phyloP scores from a whole-genome alignment of 2,888 invertebrate species.

The Heliothis peltigera region DNA sequence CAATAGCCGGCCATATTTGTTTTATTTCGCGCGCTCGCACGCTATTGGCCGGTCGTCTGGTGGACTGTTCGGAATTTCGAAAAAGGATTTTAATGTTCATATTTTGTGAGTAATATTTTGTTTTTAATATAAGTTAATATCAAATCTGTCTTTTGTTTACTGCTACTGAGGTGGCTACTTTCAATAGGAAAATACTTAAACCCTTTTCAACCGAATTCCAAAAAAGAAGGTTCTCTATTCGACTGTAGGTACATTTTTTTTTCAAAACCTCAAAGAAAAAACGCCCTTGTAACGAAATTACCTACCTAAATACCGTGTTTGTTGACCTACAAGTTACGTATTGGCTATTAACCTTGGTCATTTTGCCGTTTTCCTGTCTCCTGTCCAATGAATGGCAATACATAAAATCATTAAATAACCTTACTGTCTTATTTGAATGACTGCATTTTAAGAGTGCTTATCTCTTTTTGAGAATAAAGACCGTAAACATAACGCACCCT shows the following conservation, averaged over 20 bases:
- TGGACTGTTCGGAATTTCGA: slow-evolving; percentile 21
- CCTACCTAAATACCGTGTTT: background rate
- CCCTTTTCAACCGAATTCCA: too few species aligned
- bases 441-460: too few species aligned
- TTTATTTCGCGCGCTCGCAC: slow-evolving; percentile 61
- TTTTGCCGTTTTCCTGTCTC: slow-evolving; percentile 6
- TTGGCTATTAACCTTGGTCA: background rate
- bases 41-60: slow-evolving; percentile 62
- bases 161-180: too few species aligned
- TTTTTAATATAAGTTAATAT: background rate
- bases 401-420: too few species aligned
- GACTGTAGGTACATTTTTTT: too few species aligned
- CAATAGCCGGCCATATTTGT: slow-evolving; percentile 63
- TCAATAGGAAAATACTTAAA: too few species aligned
- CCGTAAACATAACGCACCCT: background rate
- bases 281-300: too few species aligned
- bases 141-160: too few species aligned
- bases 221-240: too few species aligned
- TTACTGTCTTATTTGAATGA: too few species aligned
- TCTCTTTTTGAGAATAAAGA: too few species aligned
- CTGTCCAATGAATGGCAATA: background rate
- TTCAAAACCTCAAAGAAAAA: too few species aligned
- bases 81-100: background rate
- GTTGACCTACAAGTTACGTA: slow-evolving; percentile 15
- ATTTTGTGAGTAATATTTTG: slow-evolving; percentile 19